phyloP scores from a whole-genome alignment of 2,113 vertebrate species.

The Heptranchias perlo region DNA sequence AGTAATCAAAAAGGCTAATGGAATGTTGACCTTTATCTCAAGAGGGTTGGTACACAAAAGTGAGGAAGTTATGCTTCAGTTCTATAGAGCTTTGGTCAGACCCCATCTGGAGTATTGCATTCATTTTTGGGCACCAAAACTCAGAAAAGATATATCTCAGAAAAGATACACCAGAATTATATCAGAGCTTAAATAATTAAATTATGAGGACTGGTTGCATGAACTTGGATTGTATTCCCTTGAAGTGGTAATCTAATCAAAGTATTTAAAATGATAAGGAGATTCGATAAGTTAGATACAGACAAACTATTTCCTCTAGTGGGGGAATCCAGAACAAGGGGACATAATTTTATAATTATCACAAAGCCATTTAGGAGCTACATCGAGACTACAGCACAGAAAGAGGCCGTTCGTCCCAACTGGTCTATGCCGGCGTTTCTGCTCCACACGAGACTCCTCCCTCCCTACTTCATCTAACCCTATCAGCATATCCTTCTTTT shows the following conservation, averaged over 20 bases:
- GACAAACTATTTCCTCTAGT: not conserved
- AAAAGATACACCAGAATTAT: not conserved
- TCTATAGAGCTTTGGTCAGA: too few relatives aligned
- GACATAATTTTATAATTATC: not conserved
- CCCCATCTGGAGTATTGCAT: too few relatives aligned
- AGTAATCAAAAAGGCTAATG: too few relatives aligned
- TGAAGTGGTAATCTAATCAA: not conserved
- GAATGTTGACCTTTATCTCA: too few relatives aligned
- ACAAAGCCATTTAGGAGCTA: not conserved
- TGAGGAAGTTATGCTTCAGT: too few relatives aligned
- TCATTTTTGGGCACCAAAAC: not conserved
- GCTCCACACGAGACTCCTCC: too few relatives aligned
- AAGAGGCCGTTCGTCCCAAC: too few relatives aligned
- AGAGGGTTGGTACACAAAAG: too few relatives aligned
- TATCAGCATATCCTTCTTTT: too few relatives aligned
- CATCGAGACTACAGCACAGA: too few relatives aligned
- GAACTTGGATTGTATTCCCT: not conserved
- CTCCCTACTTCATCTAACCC: too few relatives aligned
- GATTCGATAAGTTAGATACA: not conserved
- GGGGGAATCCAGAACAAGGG: not conserved
- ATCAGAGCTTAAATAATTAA: not conserved
- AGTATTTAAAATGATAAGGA: not conserved
- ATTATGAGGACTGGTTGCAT: not conserved
- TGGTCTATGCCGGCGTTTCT: too few relatives aligned
- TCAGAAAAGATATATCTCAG: not conserved